phyloP scores from a whole-genome alignment of 2,797 vertebrate genomes.

The Emydoidea blandingii region DNA sequence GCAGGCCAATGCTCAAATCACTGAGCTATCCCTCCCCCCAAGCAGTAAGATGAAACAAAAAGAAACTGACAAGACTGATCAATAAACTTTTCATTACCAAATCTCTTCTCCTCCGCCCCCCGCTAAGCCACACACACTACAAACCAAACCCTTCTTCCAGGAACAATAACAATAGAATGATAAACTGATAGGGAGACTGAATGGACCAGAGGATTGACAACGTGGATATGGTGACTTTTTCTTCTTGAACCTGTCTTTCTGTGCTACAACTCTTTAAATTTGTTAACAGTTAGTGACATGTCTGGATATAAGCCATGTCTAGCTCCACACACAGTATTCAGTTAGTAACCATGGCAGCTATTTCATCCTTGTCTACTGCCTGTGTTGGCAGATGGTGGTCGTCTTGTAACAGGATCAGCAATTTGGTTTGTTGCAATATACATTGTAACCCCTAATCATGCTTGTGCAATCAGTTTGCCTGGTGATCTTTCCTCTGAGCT shows the following conservation, averaged over 20 bases:
- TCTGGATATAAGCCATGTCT: not conserved
- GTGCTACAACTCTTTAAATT: not conserved
- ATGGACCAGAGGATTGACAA: not conserved
- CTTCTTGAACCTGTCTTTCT: not conserved
- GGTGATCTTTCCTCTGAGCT: not conserved
- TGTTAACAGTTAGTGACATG: no score
- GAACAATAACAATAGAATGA: not conserved
- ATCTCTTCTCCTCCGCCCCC: not conserved
- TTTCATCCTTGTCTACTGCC: not conserved
- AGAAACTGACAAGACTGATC: slow-evolving; percentile 62
- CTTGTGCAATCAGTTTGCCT: slow-evolving; percentile 16
- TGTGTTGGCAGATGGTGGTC: not conserved
- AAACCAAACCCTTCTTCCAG: slow-evolving; percentile 57
- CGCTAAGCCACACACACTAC: slow-evolving; percentile 58
- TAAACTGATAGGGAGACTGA: not conserved
- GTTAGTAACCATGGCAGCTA: not conserved
- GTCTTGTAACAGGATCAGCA: not conserved
- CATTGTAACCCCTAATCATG: not conserved
- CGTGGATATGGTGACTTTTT: not conserved
- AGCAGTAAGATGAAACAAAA: slow-evolving; percentile 33
- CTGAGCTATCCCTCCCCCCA: no score
- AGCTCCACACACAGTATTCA: not conserved
- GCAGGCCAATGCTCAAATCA: no score
- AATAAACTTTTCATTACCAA: slow-evolving; percentile 78
- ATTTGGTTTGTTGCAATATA: not conserved